These are phyloP conservation scores for Thereva unica DNA, from an alignment of 2,888 invertebrate genomes.

Conservation along the genomic window DNA sequence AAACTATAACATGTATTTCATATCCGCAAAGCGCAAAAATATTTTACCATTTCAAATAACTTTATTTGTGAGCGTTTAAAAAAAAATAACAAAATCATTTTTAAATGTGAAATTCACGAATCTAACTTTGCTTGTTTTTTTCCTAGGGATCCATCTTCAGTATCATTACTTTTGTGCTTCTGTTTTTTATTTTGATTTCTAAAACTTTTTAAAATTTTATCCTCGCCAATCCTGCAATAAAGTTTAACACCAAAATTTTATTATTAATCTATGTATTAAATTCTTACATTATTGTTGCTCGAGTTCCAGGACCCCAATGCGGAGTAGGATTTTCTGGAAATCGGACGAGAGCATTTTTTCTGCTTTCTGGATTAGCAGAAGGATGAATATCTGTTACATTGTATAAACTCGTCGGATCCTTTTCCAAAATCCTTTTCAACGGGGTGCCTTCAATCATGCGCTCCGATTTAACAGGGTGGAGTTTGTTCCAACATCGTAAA, in stretches of 20 bases:
- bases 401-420: slow-evolving; percentile 59
- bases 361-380: slow-evolving; percentile 80
- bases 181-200: slow-evolving; percentile 71
- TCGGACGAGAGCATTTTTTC: slow-evolving; percentile 71
- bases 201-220: slow-evolving; percentile 65
- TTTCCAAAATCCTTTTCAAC: slow-evolving; percentile 61
- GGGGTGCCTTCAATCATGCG: slow-evolving; percentile 60
- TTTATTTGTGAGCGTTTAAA: neutral
- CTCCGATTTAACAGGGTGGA: slow-evolving; percentile 68
- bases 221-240: slow-evolving; percentile 64
- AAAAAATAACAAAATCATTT: neutral
- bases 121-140: slow-evolving; percentile 15
- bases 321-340: slow-evolving; percentile 87
- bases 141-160: slow-evolving; percentile 1
- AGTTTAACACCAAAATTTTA: slow-evolving; percentile 4
- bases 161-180: slow-evolving; percentile 45
- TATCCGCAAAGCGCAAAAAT: no score
- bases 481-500: slow-evolving; percentile 76
- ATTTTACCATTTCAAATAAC: neutral
- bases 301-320: slow-evolving; percentile 90
- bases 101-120: slow-evolving; percentile 3
- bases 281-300: slow-evolving; percentile 75
- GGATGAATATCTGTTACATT: slow-evolving; percentile 59
- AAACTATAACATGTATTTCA: no score
- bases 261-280: slow-evolving; percentile 36